Conservation (phyloP, 1,140 invertebrate genomes). For the Lerema accius region DNA sequence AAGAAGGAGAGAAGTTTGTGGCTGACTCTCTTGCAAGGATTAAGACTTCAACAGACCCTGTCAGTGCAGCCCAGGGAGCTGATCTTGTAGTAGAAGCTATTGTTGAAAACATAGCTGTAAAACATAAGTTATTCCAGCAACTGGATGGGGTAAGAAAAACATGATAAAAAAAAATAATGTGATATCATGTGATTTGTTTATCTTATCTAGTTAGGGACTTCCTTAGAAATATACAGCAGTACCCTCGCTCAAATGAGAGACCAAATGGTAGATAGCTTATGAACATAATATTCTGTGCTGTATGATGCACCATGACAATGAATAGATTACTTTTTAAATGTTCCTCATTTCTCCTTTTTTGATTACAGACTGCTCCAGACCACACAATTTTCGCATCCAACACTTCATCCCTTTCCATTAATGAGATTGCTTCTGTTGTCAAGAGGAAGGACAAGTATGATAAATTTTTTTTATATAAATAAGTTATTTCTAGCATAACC, state of each 20-base stretch:
- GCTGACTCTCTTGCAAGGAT: conserved; percentile 85
- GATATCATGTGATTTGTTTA: too few relatives aligned
- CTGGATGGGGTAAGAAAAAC: conserved; percentile 82
- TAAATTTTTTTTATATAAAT: conserved; percentile 90
- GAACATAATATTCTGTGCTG: too few relatives aligned
- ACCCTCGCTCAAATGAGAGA: too few relatives aligned
- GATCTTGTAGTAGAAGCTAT: conserved; percentile 95
- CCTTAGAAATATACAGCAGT: too few relatives aligned
- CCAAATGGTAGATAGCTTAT: too few relatives aligned
- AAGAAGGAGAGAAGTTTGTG: conserved; percentile 87
- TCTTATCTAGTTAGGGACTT: too few relatives aligned
- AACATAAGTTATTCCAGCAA: conserved; percentile 90
- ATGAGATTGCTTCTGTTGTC: conserved; percentile 90
- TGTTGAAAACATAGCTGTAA: conserved; percentile 91
- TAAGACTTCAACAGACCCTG: conserved; percentile 84
- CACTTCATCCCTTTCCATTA: conserved; percentile 93
- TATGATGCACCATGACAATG: too few relatives aligned
- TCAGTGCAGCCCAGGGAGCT: conserved; percentile 84
- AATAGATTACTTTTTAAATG: too few relatives aligned
- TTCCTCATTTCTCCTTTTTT: too few relatives aligned
- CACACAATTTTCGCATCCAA: conserved; percentile 93
- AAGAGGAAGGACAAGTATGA: conserved; percentile 84
- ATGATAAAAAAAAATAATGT: too few relatives aligned
- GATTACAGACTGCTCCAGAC: conserved; percentile 83
- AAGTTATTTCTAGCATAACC: too few relatives aligned